Evolutionary conservation across 2,113 vertebrate genomes (phyloP).

Genomic region (Oxygymnocypris stewartii): DNA sequence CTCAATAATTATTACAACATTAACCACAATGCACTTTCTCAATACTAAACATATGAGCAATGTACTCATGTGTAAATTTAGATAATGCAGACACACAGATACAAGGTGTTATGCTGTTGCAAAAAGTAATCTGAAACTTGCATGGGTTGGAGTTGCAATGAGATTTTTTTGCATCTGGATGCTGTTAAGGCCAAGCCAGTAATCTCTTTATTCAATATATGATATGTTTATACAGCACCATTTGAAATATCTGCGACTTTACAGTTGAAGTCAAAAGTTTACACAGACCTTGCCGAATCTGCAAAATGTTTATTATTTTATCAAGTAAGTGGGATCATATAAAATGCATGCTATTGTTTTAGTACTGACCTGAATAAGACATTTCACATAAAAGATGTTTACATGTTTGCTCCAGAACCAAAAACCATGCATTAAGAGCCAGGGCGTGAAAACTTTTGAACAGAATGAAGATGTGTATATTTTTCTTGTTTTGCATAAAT

Average conservation of each 20-base stretch:
- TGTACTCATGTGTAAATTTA: background rate
- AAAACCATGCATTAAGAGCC: too few relatives aligned
- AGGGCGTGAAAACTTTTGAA: too few relatives aligned
- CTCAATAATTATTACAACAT: background rate
- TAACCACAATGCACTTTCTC: background rate
- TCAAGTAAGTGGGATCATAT: too few relatives aligned
- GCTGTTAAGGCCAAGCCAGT: background rate
- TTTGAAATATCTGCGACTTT: background rate
- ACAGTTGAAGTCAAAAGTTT: too few relatives aligned
- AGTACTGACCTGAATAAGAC: too few relatives aligned
- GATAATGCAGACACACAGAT: background rate
- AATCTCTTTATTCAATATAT: slow-evolving; percentile 11
- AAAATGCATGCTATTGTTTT: too few relatives aligned
- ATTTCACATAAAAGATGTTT: too few relatives aligned
- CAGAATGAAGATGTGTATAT: too few relatives aligned
- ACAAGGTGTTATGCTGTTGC: background rate
- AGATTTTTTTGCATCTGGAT: background rate
- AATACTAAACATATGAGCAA: background rate
- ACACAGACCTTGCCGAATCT: too few relatives aligned
- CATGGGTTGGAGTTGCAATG: background rate
- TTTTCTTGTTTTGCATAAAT: too few relatives aligned
- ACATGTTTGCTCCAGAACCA: too few relatives aligned
- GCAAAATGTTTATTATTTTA: too few relatives aligned
- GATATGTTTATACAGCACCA: background rate
- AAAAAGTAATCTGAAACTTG: background rate